Evolutionary conservation across 2,888 invertebrate species (phyloP).

Genomic region (Macrophya alboannulata): DNA sequence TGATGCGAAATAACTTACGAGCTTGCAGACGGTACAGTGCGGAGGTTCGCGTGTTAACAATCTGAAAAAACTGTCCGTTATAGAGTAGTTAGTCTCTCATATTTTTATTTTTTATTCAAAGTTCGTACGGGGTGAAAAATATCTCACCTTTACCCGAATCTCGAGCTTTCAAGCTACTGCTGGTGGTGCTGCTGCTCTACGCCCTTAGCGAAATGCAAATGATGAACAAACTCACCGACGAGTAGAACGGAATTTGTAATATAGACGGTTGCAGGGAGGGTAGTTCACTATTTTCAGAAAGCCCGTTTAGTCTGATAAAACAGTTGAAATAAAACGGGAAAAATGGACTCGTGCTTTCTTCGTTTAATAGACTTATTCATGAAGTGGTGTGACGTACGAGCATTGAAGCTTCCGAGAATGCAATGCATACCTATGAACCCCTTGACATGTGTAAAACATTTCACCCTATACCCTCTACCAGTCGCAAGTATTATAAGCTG

Average conservation of each 20-base stretch:
- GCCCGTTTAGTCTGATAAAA: background rate
- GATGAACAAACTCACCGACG: conserved; percentile 36
- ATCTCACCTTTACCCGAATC: background rate
- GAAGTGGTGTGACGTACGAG: background rate
- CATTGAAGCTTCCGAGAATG: background rate
- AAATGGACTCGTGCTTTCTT: background rate
- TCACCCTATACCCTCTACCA: background rate
- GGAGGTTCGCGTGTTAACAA: background rate
- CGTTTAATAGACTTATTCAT: background rate
- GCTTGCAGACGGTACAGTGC: background rate
- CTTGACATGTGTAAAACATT: background rate
- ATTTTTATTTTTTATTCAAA: background rate
- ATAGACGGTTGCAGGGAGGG: conserved; percentile 3
- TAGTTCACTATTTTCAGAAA: conserved; percentile 2
- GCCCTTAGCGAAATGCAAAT: conserved; percentile 39
- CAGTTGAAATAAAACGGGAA: background rate
- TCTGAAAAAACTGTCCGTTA: background rate
- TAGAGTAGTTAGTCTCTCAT: background rate
- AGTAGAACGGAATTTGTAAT: conserved; percentile 38
- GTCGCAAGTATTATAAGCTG: conserved; percentile 5
- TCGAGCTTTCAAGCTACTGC: conserved; percentile 14
- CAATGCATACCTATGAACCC: background rate
- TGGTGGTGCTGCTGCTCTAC: background rate
- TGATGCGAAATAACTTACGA: background rate
- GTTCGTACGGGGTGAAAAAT: conserved; percentile 1